phyloP scores from a whole-genome alignment of 2,888 invertebrate species.

The Hedychridium roseum region DNA sequence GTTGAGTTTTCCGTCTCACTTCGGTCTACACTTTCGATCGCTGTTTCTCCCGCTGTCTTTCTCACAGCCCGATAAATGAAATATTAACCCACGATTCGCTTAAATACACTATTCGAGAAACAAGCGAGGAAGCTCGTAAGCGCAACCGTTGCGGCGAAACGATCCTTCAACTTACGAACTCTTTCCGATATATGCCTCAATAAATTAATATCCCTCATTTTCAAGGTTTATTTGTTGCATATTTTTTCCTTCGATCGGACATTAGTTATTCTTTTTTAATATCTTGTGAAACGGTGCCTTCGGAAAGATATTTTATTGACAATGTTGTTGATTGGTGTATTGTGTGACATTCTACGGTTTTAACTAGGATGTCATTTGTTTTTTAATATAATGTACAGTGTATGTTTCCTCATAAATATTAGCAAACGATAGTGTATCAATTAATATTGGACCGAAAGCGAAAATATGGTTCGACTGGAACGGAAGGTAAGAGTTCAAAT shows the following conservation, averaged over 20 bases:
- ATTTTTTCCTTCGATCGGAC: not conserved
- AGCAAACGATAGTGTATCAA: constrained; percentile 14
- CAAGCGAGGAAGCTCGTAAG: constrained; percentile 28
- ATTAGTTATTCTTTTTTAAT: constrained; percentile 7
- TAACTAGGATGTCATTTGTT: not conserved
- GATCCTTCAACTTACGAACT: not conserved
- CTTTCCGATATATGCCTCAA: not conserved
- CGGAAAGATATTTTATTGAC: constrained; percentile 9
- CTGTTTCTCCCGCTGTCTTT: constrained; percentile 24
- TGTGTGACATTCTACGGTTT: not conserved
- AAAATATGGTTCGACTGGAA: constrained; percentile 50
- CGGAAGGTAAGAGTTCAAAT: constrained; percentile 54
- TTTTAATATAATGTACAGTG: constrained; percentile 14
- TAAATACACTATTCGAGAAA: constrained; percentile 51
- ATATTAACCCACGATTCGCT: constrained; percentile 53
- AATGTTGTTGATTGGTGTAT: not conserved
- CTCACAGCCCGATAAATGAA: constrained; percentile 51
- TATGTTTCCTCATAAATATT: not conserved
- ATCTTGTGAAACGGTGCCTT: too few relatives aligned
- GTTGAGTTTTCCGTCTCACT: constrained; percentile 15
- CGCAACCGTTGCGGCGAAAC: not conserved
- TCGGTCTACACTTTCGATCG: too few relatives aligned
- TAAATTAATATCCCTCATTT: not conserved
- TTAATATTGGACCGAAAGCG: not conserved
- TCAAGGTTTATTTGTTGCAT: not conserved